Evolutionary conservation across 2,113 vertebrate species (phyloP), one percentile per base, ranked within the genome.

Genomic region (Eonycteris spelaea): DNA sequence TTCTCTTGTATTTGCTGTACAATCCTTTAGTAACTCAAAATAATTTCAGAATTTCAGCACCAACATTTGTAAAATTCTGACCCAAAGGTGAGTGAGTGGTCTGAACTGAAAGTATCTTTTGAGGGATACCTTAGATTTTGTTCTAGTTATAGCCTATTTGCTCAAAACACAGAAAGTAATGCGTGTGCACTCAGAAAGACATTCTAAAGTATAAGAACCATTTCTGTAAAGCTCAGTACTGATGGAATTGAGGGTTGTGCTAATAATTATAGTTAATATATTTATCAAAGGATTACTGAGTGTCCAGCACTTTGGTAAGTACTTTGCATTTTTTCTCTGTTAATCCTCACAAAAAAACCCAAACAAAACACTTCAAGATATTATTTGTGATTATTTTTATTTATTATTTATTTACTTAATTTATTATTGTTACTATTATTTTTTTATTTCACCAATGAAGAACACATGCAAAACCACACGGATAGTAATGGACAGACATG

Each of bases 21-120:
- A 51, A 0, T 63, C 9, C 28, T 38, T 21, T 0, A 55, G 15
- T 30, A 74, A 40, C 13, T 65, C 16, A 71, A 67, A 65, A 73
- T 63, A 89, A 61, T 43, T 91, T 85, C 26, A 80, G 51, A 93
- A 71, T 84, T 57, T 53, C 10, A 38, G 59, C n/a, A 74, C 2
- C 35, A 71, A 22, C 59, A 95, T 96, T 78, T 91, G 3, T 67
- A 93, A 83, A 51, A 11, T 73, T 95, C 12, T n/a, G 14, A 93
- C 63, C 43, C 21, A 48, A 79, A 71, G 26, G 9, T 48, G 59
- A 77, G 5, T 93, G 30, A 48, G 45, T 48, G 45, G 16, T 80
- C 19, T 59, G 16, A 74, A 16, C 59, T 85, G n/a, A 93, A 93
- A 79, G 4, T 45, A 53, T 59, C 35, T 71, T 94, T 84, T 71